These are phyloP conservation scores for Chloropsis cyanopogon DNA, from an alignment of 2,113 vertebrate species.

Conservation along the genomic window DNA sequence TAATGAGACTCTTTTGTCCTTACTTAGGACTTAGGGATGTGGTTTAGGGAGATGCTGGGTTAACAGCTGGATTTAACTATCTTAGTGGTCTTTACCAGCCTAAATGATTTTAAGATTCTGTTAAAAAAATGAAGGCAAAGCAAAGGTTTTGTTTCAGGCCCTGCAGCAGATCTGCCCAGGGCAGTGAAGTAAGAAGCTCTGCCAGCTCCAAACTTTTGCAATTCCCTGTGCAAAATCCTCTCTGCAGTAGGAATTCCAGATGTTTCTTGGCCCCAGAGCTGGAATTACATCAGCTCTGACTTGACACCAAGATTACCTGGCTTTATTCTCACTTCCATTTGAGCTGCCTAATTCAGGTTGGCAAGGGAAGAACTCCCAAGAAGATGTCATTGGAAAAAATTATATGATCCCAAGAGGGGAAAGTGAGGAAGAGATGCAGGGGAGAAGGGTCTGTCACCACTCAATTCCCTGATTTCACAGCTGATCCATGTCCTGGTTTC, in stretches of 20 bases:
- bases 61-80: not conserved
- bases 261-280: not conserved
- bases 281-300: not conserved
- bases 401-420: not conserved
- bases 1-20: not conserved
- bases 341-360: not conserved
- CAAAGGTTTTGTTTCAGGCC: not conserved
- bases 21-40: not conserved
- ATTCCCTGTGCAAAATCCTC: not conserved
- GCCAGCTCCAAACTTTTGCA: not conserved
- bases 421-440: not conserved
- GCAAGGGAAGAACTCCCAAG: not conserved
- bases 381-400: not conserved
- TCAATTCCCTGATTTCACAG: not conserved
- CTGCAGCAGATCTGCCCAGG: not conserved
- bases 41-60: not conserved
- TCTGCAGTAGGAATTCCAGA: not conserved
- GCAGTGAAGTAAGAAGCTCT: not conserved
- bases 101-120: not conserved
- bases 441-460: not conserved
- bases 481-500: not conserved
- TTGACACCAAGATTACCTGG: not conserved
- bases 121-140: not conserved
- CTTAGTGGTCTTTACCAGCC: not conserved
- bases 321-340: not conserved